Evolutionary conservation across 2,797 vertebrate species (phyloP).

Genomic region (Atherinosoma microstoma): DNA sequence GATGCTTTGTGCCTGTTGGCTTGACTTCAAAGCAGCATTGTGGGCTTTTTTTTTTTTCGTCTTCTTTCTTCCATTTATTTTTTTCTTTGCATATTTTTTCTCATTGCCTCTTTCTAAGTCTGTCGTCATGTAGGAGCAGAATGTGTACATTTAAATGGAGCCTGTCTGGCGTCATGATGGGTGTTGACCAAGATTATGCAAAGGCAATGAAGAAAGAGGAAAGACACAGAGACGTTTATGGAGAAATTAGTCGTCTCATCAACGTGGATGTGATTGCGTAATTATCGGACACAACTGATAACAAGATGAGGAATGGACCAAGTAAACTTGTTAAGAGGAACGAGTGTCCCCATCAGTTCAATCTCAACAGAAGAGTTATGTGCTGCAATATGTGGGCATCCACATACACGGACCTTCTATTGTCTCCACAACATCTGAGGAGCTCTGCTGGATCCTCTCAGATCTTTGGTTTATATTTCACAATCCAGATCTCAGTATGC

Average conservation of each 20-base stretch:
- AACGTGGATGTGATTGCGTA: neutral
- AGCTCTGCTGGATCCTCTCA: constrained; percentile 2
- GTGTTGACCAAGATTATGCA: constrained; percentile 40
- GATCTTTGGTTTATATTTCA: constrained; percentile 26
- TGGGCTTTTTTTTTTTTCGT: constrained; percentile 47
- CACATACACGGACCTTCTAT: constrained; percentile 11
- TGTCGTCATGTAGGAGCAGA: constrained; percentile 21
- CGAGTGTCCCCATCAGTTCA: constrained; percentile 5
- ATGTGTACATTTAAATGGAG: constrained; percentile 7
- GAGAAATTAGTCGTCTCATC: neutral
- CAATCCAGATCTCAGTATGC: constrained; percentile 14
- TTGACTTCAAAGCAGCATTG: constrained; percentile 56
- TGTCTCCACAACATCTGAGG: constrained; percentile 10
- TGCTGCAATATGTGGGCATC: constrained; percentile 5
- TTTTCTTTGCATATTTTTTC: constrained; percentile 27
- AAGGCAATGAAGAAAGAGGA: constrained; percentile 21
- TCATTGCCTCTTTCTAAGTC: neutral
- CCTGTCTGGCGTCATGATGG: constrained; percentile 16
- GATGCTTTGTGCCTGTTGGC: constrained; percentile 21
- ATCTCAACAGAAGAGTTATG: neutral
- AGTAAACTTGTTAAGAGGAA: constrained; percentile 29
- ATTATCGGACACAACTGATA: neutral
- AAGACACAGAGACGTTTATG: neutral
- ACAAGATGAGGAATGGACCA: constrained; percentile 22
- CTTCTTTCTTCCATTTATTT: constrained; percentile 20